A percentile compares a stretch with the other conserved stretches of the same genome.
These are phyloP conservation scores for Halictus rubicundus DNA, from an alignment of 1,140 invertebrate species.

Conservation along the genomic window DNA sequence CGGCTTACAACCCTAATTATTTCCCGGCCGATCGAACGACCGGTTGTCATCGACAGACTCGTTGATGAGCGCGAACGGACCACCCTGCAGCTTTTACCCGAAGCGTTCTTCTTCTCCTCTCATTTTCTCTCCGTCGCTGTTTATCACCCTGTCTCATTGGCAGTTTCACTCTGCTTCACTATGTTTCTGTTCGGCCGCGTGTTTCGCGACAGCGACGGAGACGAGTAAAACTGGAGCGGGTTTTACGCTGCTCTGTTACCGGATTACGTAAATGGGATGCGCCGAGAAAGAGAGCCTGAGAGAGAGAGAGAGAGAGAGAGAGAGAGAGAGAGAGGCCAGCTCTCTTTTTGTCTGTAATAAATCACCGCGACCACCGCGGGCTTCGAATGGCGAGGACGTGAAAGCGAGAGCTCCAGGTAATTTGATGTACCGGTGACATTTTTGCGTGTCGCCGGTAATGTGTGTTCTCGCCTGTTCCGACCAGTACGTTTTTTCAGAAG, in stretches of 20 bases:
- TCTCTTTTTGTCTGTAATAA: conserved; percentile 10
- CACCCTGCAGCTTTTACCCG: conserved; percentile 43
- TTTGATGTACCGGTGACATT: conserved; percentile 28
- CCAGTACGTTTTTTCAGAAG: neutral
- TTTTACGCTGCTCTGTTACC: conserved; percentile 4
- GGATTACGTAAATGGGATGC: conserved; percentile 26
- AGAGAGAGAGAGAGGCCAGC: no score
- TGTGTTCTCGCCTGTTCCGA: neutral
- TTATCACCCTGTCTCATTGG: neutral
- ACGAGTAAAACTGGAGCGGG: conserved; percentile 4
- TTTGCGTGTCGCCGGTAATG: conserved; percentile 21
- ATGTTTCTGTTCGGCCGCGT: neutral
- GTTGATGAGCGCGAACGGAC: conserved; percentile 55
- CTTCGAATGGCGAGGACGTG: conserved; percentile 7
- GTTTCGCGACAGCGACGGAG: neutral
- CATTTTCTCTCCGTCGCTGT: neutral
- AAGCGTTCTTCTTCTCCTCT: neutral
- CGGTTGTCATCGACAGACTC: conserved; percentile 62
- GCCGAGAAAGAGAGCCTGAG: neutral
- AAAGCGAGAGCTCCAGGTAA: conserved; percentile 1
- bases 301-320: no score
- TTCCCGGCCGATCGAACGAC: conserved; percentile 47
- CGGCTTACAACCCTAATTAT: conserved; percentile 52
- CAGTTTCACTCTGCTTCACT: neutral
- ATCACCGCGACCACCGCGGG: conserved; percentile 3